Conservation (phyloP, 2,113 vertebrate species). For the human region GRCh38 chr3:18263001-18263500, state of each 20-base stretch:
- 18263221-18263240: neutral
- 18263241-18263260: neutral
- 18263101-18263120: neutral
- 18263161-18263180: neutral
- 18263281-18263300: neutral
- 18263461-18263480: no score
- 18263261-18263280: neutral
- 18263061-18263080: neutral
- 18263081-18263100: neutral
- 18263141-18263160: neutral
- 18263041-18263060: neutral
- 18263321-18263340: neutral
- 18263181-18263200: neutral
- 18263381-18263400: no score
- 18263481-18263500: neutral
- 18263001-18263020: conserved; percentile 2
- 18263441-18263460: neutral
- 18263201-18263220: neutral
- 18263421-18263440: neutral
- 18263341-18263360: neutral
- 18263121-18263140: neutral
- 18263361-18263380: neutral
- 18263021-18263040: neutral
- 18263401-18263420: neutral
- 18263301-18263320: neutral